phyloP scores from a whole-genome alignment of 2,888 invertebrate species.

The Lithophane socia region DNA sequence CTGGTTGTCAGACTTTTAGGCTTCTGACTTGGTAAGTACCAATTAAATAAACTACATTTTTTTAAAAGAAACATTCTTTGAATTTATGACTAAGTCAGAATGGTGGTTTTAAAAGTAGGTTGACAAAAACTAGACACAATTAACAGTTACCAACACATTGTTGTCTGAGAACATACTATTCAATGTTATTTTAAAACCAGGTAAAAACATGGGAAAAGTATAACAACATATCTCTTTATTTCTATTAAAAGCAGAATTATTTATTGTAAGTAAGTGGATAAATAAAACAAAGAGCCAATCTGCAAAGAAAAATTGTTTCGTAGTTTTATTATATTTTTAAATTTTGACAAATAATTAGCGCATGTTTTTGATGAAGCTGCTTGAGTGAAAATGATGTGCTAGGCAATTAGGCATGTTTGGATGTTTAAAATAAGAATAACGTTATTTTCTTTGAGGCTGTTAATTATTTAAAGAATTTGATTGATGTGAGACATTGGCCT shows the following conservation, averaged over 20 bases:
- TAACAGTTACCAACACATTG: slow-evolving; percentile 30
- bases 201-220: slow-evolving; percentile 17
- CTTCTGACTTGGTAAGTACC: no score
- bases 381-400: not conserved
- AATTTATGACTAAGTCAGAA: not conserved
- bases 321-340: not conserved
- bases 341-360: not conserved
- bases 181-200: slow-evolving; percentile 17
- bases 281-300: not conserved
- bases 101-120: not conserved
- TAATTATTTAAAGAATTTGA: slow-evolving; percentile 2
- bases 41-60: no score
- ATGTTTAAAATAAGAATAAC: not conserved
- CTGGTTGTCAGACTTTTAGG: no score
- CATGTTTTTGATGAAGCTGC: not conserved
- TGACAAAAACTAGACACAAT: not conserved
- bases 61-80: not conserved
- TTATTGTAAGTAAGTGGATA: not conserved
- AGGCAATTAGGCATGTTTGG: not conserved
- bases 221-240: not conserved
- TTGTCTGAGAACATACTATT: slow-evolving; percentile 19
- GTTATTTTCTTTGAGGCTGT: not conserved
- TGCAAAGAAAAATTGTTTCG: no score
- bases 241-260: not conserved
- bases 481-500: slow-evolving; percentile 6